phyloP scores from a whole-genome alignment of 1,140 invertebrate species.

The Zaprionus taronus region DNA sequence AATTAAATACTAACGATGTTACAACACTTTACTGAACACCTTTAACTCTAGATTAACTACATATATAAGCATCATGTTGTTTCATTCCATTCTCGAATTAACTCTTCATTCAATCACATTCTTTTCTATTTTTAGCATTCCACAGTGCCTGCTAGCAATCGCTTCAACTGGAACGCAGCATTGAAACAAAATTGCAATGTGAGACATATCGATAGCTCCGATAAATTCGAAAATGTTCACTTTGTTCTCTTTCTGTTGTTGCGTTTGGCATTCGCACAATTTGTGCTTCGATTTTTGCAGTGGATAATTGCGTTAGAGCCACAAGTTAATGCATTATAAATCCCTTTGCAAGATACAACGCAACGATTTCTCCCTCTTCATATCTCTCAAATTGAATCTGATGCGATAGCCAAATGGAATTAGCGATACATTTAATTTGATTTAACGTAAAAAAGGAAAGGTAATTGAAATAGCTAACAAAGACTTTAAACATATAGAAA shows the following conservation, averaged over 20 bases:
- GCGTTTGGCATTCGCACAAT: conserved; percentile 42
- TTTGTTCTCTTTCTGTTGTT: conserved; percentile 16
- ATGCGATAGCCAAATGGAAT: conserved; percentile 62
- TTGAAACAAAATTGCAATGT: neutral
- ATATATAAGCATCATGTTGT: too few relatives aligned
- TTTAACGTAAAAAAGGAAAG: conserved; percentile 9
- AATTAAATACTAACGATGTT: too few relatives aligned
- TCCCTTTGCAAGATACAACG: neutral
- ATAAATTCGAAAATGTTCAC: neutral
- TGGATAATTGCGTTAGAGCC: conserved; percentile 66
- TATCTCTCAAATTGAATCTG: conserved; percentile 39
- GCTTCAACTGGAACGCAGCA: neutral
- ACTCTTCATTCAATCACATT: too few relatives aligned
- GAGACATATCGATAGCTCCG: too few relatives aligned
- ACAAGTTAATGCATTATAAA: conserved; percentile 75
- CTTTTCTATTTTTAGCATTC: neutral
- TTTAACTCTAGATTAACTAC: too few relatives aligned
- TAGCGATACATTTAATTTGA: conserved; percentile 55
- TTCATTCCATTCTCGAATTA: too few relatives aligned
- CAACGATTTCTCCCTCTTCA: conserved; percentile 11
- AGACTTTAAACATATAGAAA: too few relatives aligned
- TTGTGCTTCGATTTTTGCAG: conserved; percentile 64
- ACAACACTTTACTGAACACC: too few relatives aligned
- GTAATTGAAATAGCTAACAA: too few relatives aligned
- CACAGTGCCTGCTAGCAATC: too few relatives aligned